A percentile compares a stretch with the other conserved stretches of the same genome.
phyloP scores from a whole-genome alignment of 1,140 invertebrate species.

The Sycophila sp. region DNA sequence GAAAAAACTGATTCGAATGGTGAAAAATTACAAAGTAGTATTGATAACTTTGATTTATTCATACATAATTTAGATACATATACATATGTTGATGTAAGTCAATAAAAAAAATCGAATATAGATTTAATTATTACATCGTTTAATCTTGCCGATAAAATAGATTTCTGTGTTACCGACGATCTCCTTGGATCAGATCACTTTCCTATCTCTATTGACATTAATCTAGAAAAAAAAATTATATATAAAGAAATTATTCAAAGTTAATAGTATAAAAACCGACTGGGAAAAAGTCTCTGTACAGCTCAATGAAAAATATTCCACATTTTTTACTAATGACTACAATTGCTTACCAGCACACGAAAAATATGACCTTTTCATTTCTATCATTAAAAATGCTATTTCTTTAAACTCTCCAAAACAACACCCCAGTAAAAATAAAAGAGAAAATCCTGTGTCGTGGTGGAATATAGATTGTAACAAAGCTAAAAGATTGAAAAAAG shows the following conservation, averaged over 20 bases:
- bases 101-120: background rate
- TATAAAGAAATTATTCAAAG: background rate
- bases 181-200: constrained; percentile 3
- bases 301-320: background rate
- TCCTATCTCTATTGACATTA: background rate
- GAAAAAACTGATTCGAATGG: background rate
- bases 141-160: background rate
- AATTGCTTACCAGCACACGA: background rate
- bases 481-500: background rate
- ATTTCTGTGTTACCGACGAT: background rate
- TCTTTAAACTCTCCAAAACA: background rate
- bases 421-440: background rate
- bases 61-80: too few relatives aligned
- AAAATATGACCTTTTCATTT: background rate
- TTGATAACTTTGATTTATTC: too few relatives aligned
- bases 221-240: background rate
- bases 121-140: background rate
- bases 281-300: background rate
- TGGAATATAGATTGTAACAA: background rate
- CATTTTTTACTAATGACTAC: background rate
- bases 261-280: background rate
- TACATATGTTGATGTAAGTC: background rate
- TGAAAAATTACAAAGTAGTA: background rate
- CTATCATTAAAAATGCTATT: background rate
- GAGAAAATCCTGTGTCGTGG: background rate